phyloP scores from a whole-genome alignment of 2,888 invertebrate genomes.

The Tenthredo mesomela region DNA sequence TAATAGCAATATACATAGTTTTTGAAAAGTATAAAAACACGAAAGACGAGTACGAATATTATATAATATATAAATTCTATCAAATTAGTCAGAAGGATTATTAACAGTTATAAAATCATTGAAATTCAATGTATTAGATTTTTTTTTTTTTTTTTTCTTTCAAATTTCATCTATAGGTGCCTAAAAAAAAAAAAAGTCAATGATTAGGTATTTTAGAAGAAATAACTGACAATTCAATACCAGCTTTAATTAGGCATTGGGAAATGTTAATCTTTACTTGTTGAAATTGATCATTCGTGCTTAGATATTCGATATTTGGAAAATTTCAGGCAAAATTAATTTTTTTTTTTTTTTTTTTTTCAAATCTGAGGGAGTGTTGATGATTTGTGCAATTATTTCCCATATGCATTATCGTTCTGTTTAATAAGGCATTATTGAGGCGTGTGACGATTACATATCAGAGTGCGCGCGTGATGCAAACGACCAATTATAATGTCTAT shows the following conservation, averaged over 20 bases:
- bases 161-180: not conserved
- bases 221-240: not conserved
- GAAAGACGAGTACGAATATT: constrained; percentile 8
- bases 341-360: not conserved
- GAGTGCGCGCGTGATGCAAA: not conserved
- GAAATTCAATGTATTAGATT: constrained; percentile 1
- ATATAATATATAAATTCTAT: not conserved
- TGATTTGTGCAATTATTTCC: not conserved
- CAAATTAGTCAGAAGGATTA: constrained; percentile 17
- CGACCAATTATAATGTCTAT: not conserved
- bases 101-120: constrained; percentile 11
- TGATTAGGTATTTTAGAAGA: not conserved
- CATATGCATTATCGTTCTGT: constrained; percentile 26
- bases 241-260: not conserved
- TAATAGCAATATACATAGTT: constrained; percentile 16
- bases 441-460: too few species aligned
- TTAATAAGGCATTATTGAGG: constrained; percentile 29
- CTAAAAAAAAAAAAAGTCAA: not conserved
- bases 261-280: not conserved
- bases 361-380: not conserved
- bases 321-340: not conserved
- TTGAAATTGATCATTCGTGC: not conserved
- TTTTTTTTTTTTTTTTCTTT: not conserved
- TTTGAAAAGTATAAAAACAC: constrained; percentile 6
- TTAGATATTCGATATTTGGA: not conserved